Percentiles rank a stretch among this genome's conserved stretches.
phyloP scores from a whole-genome alignment of 2,113 vertebrate species.

The Gavialis gangeticus region DNA sequence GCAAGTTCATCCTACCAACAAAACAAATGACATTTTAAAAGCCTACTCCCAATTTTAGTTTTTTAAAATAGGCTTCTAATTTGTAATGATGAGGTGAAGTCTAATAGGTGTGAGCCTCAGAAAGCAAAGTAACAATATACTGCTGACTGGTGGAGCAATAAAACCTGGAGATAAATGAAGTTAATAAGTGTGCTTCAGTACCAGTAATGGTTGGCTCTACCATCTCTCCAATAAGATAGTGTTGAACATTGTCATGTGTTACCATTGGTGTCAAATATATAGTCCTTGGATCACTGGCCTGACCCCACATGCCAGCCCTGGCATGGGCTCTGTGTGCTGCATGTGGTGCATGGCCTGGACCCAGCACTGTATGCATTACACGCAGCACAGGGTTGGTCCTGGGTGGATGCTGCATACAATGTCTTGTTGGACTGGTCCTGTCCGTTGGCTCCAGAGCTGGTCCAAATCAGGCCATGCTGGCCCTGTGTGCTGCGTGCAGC shows the following conservation, averaged over 20 bases:
- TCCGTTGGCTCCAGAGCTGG: too few relatives aligned
- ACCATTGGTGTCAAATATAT: neutral
- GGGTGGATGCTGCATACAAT: neutral
- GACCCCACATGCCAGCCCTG: neutral
- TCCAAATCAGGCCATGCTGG: too few relatives aligned
- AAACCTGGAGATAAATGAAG: neutral
- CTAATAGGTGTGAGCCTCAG: neutral
- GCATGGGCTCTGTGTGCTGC: accelerated
- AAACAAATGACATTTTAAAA: too few relatives aligned
- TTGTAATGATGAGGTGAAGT: neutral
- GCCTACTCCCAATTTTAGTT: too few relatives aligned
- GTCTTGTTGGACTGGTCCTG: too few relatives aligned
- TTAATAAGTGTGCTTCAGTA: neutral
- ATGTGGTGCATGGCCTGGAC: neutral
- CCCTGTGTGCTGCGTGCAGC: too few relatives aligned
- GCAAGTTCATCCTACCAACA: too few relatives aligned
- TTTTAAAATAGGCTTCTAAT: too few relatives aligned
- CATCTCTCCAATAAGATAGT: neutral
- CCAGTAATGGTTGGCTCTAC: neutral
- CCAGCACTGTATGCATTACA: neutral
- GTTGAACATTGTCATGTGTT: neutral
- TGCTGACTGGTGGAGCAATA: neutral
- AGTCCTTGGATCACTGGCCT: neutral
- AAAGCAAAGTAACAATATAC: neutral
- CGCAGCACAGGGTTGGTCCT: neutral